phyloP scores from a whole-genome alignment of 2,797 vertebrate species.

The Lophotriccus pileatus region DNA sequence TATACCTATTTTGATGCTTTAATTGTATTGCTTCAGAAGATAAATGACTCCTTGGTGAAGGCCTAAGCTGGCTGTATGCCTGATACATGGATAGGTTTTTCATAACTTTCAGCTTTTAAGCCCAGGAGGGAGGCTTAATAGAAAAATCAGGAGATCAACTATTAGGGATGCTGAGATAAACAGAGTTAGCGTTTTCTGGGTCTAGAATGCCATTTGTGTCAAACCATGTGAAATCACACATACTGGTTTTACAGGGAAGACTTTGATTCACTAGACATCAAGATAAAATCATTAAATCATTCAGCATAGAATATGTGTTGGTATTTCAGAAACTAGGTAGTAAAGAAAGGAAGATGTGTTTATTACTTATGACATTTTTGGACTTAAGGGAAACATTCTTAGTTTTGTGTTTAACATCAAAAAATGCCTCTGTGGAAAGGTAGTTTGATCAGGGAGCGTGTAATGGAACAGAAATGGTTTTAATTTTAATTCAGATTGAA shows the following conservation, averaged over 20 bases:
- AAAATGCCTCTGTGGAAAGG: background rate
- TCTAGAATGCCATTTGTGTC: background rate
- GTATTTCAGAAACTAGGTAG: background rate
- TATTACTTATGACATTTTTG: slow-evolving; percentile 1
- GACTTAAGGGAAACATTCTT: background rate
- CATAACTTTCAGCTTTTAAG: background rate
- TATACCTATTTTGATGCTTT: background rate
- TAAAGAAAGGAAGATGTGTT: background rate
- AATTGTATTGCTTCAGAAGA: background rate
- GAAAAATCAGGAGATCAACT: background rate
- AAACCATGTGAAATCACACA: background rate
- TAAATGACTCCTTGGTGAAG: background rate
- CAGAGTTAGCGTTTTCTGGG: background rate
- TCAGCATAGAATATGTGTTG: background rate
- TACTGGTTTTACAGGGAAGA: background rate
- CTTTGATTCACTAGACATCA: background rate
- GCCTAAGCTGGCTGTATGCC: background rate
- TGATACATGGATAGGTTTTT: background rate
- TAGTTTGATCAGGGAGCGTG: background rate
- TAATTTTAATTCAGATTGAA: background rate
- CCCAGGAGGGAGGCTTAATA: background rate
- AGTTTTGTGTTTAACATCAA: background rate
- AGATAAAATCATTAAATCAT: background rate
- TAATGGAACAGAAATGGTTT: background rate
- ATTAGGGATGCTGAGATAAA: background rate